phyloP scores from a whole-genome alignment of 1,140 invertebrate genomes.

The Gryon sp. region DNA sequence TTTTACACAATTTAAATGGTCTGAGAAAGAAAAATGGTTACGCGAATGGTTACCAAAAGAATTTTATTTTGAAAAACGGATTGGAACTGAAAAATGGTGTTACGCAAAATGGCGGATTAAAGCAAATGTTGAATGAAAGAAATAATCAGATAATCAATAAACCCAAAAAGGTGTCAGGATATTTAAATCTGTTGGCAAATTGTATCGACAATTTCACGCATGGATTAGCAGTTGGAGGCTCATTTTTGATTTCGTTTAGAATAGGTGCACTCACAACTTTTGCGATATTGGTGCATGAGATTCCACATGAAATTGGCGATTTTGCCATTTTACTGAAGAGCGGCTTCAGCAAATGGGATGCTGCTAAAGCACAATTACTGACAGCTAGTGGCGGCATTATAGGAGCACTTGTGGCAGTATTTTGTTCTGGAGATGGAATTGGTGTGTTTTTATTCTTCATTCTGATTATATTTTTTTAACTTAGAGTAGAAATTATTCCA shows the following conservation, averaged over 20 bases:
- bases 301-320: slow-evolving; percentile 98
- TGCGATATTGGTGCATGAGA: slow-evolving; percentile 97
- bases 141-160: too few species aligned
- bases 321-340: slow-evolving; percentile 97
- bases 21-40: slow-evolving; percentile 49
- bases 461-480: too few species aligned
- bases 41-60: slow-evolving; percentile 27
- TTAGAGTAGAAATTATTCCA: too few species aligned
- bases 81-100: slow-evolving; percentile 2
- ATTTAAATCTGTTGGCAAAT: slow-evolving; percentile 96
- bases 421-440: slow-evolving; percentile 88
- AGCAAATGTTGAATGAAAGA: slow-evolving; percentile 51
- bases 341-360: slow-evolving; percentile 95
- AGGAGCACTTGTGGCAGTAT: slow-evolving; percentile 92
- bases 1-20: slow-evolving; percentile 26
- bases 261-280: slow-evolving; percentile 95
- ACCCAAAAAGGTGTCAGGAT: slow-evolving; percentile 88
- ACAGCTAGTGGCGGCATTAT: slow-evolving; percentile 93
- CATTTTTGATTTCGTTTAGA: slow-evolving; percentile 92
- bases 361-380: slow-evolving; percentile 93
- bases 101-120: background rate
- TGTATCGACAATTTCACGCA: slow-evolving; percentile 99
- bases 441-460: slow-evolving; percentile 83
- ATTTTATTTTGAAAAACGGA: slow-evolving; percentile 30
- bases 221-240: slow-evolving; percentile 96